Evolutionary conservation across 2,797 vertebrate species (phyloP).

Genomic region (Melanotaenia boesemani): DNA sequence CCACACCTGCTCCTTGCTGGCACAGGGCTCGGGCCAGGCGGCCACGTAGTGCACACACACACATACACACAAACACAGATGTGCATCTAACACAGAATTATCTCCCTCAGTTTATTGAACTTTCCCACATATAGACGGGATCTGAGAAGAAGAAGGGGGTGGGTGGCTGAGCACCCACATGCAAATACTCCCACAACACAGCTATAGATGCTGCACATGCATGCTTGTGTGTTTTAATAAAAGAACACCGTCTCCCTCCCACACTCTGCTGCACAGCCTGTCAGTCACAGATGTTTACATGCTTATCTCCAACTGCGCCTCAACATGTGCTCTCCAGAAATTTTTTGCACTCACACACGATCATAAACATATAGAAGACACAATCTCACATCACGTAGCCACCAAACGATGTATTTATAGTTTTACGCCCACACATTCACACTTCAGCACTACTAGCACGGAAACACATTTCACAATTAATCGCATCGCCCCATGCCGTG

Average conservation of each 20-base stretch:
- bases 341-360: slow-evolving; percentile 58
- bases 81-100: slow-evolving; percentile 65
- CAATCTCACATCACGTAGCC: slow-evolving; percentile 64
- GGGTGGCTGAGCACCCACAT: slow-evolving; percentile 22
- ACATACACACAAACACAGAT: slow-evolving; percentile 66
- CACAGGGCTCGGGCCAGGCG: slow-evolving; percentile 71
- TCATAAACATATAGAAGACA: slow-evolving; percentile 64
- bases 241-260: slow-evolving; percentile 57
- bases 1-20: slow-evolving; percentile 87
- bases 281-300: slow-evolving; percentile 80
- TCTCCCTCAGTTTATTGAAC: slow-evolving; percentile 64
- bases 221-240: slow-evolving; percentile 54
- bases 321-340: slow-evolving; percentile 70
- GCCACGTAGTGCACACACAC: slow-evolving; percentile 40
- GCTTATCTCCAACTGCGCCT: slow-evolving; percentile 75
- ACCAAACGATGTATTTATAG: slow-evolving; percentile 70
- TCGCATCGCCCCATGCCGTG: slow-evolving; percentile 60
- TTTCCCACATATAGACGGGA: slow-evolving; percentile 54
- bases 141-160: neutral
- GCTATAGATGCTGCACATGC: slow-evolving; percentile 44
- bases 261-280: slow-evolving; percentile 71
- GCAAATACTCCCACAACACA: slow-evolving; percentile 52
- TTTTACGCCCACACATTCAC: slow-evolving; percentile 67
- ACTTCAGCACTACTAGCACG: slow-evolving; percentile 65
- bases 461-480: slow-evolving; percentile 73